Evolutionary conservation across 2,797 vertebrate genomes (phyloP).

Genomic region (Poliocrania exsul): DNA sequence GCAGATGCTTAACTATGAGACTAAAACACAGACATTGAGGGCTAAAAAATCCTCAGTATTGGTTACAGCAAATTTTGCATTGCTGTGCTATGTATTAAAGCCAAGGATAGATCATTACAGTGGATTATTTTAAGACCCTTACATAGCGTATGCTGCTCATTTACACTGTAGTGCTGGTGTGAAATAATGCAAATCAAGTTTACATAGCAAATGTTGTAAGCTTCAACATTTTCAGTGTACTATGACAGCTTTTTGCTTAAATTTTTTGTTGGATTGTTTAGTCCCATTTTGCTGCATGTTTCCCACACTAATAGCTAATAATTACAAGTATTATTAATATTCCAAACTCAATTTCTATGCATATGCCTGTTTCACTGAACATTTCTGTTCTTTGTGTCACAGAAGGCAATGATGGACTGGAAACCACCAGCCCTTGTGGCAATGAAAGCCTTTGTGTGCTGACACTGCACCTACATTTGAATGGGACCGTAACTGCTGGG

Average conservation of each 20-base stretch:
- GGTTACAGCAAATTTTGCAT: not conserved
- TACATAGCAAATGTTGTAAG: not conserved
- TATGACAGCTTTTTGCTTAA: not conserved
- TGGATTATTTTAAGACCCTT: not conserved
- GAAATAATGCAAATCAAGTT: slow-evolving; percentile 31
- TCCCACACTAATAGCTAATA: not conserved
- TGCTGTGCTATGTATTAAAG: not conserved
- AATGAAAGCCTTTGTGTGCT: not conserved
- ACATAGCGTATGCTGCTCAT: not conserved
- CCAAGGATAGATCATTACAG: not conserved
- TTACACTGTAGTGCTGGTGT: not conserved
- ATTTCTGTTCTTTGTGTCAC: fast-evolving
- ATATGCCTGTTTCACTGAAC: not conserved
- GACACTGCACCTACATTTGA: not conserved
- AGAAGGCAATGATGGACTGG: not conserved
- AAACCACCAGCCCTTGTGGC: not conserved
- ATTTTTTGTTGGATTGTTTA: not conserved
- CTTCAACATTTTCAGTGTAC: not conserved
- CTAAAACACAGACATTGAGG: not conserved
- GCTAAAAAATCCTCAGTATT: not conserved
- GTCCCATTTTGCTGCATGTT: not conserved
- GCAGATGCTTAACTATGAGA: slow-evolving; percentile 13
- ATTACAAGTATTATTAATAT: not conserved
- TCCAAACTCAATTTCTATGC: not conserved
- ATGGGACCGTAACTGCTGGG: not conserved